Conservation (phyloP, 2,888 invertebrate genomes). For the Piscicola geometra region DNA sequence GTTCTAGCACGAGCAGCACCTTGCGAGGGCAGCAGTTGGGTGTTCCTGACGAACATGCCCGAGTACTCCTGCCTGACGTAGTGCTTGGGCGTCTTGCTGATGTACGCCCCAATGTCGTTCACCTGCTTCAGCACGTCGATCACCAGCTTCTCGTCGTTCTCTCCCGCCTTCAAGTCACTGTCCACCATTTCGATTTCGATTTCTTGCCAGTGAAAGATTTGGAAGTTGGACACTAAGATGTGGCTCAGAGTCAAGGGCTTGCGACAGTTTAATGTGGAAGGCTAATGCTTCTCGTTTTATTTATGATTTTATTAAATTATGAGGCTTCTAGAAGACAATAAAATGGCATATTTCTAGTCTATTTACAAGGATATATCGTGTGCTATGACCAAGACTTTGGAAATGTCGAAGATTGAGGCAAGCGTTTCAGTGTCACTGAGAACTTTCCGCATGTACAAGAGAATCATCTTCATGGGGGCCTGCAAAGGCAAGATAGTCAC, state of each 20-base stretch:
- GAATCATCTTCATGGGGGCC: conserved; percentile 25
- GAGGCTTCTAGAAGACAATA: too few relatives aligned
- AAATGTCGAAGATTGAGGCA: conserved; percentile 22
- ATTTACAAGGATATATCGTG: conserved; percentile 30
- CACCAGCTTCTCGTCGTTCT: conserved; percentile 27
- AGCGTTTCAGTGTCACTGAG: neutral
- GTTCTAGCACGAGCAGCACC: too few relatives aligned
- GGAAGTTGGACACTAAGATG: too few relatives aligned
- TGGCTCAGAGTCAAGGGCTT: too few relatives aligned
- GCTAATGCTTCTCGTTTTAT: too few relatives aligned
- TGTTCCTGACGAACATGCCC: conserved; percentile 10
- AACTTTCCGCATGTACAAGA: conserved; percentile 26
- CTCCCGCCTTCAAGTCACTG: conserved; percentile 24
- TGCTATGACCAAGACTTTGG: conserved; percentile 20
- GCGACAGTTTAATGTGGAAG: too few relatives aligned
- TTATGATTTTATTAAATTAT: too few relatives aligned
- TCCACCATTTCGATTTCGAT: conserved; percentile 30
- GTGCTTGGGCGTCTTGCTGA: conserved; percentile 29
- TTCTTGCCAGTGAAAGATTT: conserved; percentile 27
- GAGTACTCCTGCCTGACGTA: neutral
- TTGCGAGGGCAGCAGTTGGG: conserved; percentile 24
- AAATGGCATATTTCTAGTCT: too few relatives aligned
- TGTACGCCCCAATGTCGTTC: conserved; percentile 7
- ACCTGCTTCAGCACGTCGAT: conserved; percentile 17
- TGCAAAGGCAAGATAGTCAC: neutral